Percentiles rank a stretch among this genome's conserved stretches.
Conservation (phyloP, 2,888 invertebrate genomes). For the Philopedon plagiatum region DNA sequence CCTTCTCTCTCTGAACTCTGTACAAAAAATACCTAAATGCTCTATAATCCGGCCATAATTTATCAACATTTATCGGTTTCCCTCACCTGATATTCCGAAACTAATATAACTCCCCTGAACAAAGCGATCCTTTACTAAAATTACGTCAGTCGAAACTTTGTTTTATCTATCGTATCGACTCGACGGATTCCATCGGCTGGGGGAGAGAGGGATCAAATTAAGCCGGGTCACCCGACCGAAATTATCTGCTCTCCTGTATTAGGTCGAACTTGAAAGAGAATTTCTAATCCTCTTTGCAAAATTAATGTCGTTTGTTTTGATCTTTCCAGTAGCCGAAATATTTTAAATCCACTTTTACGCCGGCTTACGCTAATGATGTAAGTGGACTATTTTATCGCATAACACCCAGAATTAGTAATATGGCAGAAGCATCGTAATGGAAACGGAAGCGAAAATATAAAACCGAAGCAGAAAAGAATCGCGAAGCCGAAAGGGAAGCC, state of each 20-base stretch:
- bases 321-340: background rate
- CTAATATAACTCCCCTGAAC: background rate
- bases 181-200: slow-evolving; percentile 7
- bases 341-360: too few relatives aligned
- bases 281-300: slow-evolving; percentile 1
- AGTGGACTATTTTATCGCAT: too few relatives aligned
- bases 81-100: background rate
- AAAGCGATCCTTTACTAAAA: background rate
- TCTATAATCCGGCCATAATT: too few relatives aligned
- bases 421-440: too few relatives aligned
- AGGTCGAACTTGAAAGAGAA: slow-evolving; percentile 5
- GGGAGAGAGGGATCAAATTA: slow-evolving; percentile 25
- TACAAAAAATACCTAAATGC: too few relatives aligned
- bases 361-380: too few relatives aligned
- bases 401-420: too few relatives aligned
- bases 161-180: background rate
- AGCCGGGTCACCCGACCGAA: slow-evolving; percentile 28
- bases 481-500: too few relatives aligned
- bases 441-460: too few relatives aligned
- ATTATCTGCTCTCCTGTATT: slow-evolving; percentile 27
- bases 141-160: background rate
- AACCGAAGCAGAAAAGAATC: too few relatives aligned
- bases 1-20: too few relatives aligned
- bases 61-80: background rate
- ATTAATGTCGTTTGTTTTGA: slow-evolving; percentile 12